phyloP scores from a whole-genome alignment of 2,797 vertebrate species.

The Periparus ater region DNA sequence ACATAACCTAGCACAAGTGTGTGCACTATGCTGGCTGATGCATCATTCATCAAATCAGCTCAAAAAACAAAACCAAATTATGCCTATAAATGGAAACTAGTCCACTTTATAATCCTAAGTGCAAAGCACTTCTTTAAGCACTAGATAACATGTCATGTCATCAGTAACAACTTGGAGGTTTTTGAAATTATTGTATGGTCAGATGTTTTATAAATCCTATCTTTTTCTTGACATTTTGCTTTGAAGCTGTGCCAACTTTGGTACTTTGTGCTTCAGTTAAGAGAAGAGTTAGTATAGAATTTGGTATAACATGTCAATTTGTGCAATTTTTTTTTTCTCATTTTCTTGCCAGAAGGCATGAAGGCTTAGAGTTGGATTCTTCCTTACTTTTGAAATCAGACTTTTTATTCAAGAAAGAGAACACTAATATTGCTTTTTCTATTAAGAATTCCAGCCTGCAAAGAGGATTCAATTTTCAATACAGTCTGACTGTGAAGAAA shows the following conservation, averaged over 20 bases:
- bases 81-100: not conserved
- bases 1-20: not conserved
- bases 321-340: not conserved
- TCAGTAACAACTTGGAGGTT: not conserved
- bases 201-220: not conserved
- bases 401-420: not conserved
- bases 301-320: not conserved
- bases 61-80: not conserved
- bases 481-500: not conserved
- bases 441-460: not conserved
- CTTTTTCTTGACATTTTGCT: not conserved
- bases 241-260: not conserved
- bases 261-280: not conserved
- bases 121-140: not conserved
- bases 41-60: not conserved
- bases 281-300: not conserved
- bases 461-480: not conserved
- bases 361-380: not conserved
- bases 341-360: not conserved
- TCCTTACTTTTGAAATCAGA: not conserved
- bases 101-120: not conserved
- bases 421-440: not conserved
- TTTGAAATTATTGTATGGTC: not conserved
- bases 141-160: not conserved
- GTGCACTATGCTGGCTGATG: accelerated